Base-by-base conservation (phyloP, 2,888 invertebrate species). In the Lathronympha strigana region DNA sequence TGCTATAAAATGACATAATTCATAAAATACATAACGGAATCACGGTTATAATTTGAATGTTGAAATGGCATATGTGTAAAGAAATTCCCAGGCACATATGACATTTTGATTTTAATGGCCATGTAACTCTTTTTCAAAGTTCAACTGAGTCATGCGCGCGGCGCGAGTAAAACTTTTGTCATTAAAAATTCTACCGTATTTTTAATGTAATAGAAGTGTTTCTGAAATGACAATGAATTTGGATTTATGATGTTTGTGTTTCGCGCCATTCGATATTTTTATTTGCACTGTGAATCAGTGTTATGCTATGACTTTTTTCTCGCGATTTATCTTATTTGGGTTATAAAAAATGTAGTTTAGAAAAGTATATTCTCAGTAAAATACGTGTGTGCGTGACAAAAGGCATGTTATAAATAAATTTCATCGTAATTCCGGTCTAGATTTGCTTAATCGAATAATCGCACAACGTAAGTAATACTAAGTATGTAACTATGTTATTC, bases 251-350 rank as follows among this genome's bases (percentile, higher is more conserved):
- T 33, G 51, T 33, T 51, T 51, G 17, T 17, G 3, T 17, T 31
- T 17, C 13, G 33, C 6, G 13, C 13, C 4, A 36, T 19, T 8
- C 21, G 1, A 21, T 15, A 28, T 28, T 13, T 28, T 43, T 55
- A 55, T 43, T 55, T 55, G 13, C n/a, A 2, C 17, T 55, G 55
- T 55, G 55, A 55, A 25, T 55, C 55, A 55, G 38, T 13, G n/a
- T n/a, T n/a, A n/a, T 17, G 2, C 6, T 1, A 25, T 40, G 25
- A 23, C n/a, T 19, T 25, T 55, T 40, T 55, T 54, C 28, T 28
- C 5, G 28, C 40, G 40, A 55, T 55, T 28, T 55, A 13, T 2
- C 19, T 21, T 55, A 17, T 17, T 19, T 13, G 40, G 28, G 15
- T 28, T 43, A 8, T 8, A 21, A 53, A 33, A 28, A 15, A 50